phyloP scores from a whole-genome alignment of 2,888 invertebrate genomes.

The Tetragonisca angustula region DNA sequence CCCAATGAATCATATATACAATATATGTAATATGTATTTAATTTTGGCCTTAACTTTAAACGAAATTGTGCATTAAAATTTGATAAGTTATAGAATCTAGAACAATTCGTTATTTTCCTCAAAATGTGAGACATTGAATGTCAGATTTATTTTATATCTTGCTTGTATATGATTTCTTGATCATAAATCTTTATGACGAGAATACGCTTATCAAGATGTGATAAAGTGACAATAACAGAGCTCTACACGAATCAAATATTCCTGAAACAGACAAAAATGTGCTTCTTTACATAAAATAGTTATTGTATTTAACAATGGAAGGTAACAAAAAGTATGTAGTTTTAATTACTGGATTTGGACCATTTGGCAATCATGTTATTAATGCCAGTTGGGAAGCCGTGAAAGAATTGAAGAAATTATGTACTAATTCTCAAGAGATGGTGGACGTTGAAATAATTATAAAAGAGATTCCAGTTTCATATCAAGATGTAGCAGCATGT shows the following conservation, averaged over 20 bases:
- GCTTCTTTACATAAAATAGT: background rate
- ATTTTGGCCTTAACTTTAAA: no score
- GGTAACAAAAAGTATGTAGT: constrained; percentile 69
- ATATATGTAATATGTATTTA: no score
- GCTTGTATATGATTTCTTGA: background rate
- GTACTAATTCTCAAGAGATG: constrained; percentile 84
- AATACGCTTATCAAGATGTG: background rate
- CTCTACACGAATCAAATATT: background rate
- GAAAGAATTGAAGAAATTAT: constrained; percentile 86
- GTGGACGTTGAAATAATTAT: constrained; percentile 85
- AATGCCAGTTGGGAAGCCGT: constrained; percentile 95
- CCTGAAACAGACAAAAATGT: background rate
- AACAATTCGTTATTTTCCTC: no score
- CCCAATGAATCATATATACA: no score
- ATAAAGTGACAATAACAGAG: background rate
- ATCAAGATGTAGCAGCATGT: constrained; percentile 87
- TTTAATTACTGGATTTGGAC: constrained; percentile 92
- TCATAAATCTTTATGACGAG: background rate
- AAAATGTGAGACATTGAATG: no score
- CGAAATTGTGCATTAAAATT: no score
- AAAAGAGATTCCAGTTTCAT: constrained; percentile 89
- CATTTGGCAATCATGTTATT: constrained; percentile 88
- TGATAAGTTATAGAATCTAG: no score
- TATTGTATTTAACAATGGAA: constrained; percentile 32
- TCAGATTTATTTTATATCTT: no score